Base-by-base conservation (phyloP, 1,140 invertebrate species). In the Heliconius congener region DNA sequence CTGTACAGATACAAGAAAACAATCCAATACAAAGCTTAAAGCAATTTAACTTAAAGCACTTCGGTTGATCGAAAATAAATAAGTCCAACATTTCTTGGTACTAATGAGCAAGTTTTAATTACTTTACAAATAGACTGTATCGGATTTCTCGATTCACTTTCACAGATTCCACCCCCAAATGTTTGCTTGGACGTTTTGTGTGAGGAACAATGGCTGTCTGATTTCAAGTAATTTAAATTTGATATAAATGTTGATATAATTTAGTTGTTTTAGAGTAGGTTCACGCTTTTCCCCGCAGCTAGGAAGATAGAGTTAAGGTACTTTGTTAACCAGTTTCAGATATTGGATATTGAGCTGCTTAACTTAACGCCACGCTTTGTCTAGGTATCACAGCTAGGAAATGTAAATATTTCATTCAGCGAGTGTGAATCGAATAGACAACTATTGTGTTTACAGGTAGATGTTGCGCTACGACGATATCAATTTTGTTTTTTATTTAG, bases 31-130 rank as follows among this genome's bases (percentile, higher is more conserved):
- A 74, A 71, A 77, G 75, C 76, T 79, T 37, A 78, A 83, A 81
- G 82, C 82, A 84, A 82, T 84, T 81, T 78, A 84, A 84, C 76
- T 84, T 84, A 78, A 74, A 74, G 71, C 79, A 74, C 76, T 84
- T 82, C 37, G 77, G 76, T 72, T 78, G 83, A 84, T 84, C 76
- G 81, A 79, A 84, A 84, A 79, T 79, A 82, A 82, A 80, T 77
- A 84, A 82, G 79, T 82, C 81, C n/a, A 82, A 77, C 79, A 82
- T 81, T 82, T 79, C 79, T 46, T 57, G 52, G 18, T 82, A 60
- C 78, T 84, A 84, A 84, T 84, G 83, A 82, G 83, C 50, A 81
- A 84, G 81, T 81, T 84, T 84, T 81, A 84, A 84, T 84, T 82
- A 84, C 83, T 82, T 84, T 76, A 78, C 80, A 81, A 81, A 81